Conservation (phyloP, 2,888 invertebrate species). For the Pyrgus malvae region DNA sequence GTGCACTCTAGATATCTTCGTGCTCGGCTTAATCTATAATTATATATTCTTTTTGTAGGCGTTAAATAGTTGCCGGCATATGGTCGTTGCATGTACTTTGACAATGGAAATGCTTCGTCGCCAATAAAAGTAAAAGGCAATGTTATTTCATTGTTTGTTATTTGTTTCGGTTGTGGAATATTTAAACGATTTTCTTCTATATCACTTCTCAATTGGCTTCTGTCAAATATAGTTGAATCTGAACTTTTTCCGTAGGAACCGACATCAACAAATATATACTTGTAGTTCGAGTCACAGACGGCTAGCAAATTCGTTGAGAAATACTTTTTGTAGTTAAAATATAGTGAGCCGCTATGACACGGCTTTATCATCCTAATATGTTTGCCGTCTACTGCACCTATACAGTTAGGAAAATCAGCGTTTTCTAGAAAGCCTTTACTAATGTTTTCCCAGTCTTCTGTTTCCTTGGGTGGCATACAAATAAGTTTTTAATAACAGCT, state of each 20-base stretch:
- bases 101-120: slow-evolving; percentile 31
- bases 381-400: slow-evolving; percentile 35
- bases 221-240: slow-evolving; percentile 36
- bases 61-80: slow-evolving; percentile 25
- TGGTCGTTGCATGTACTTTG: slow-evolving; percentile 30
- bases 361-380: slow-evolving; percentile 38
- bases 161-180: slow-evolving; percentile 28
- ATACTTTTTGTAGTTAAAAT: slow-evolving; percentile 33
- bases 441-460: slow-evolving; percentile 28
- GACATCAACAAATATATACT: slow-evolving; percentile 32
- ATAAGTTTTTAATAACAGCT: neutral
- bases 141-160: too few relatives aligned
- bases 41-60: slow-evolving; percentile 29
- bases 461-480: too few relatives aligned
- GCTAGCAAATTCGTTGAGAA: slow-evolving; percentile 34
- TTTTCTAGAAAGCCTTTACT: slow-evolving; percentile 12
- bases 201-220: slow-evolving; percentile 7
- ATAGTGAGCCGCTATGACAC: slow-evolving; percentile 33
- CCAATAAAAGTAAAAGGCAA: slow-evolving; percentile 34
- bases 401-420: slow-evolving; percentile 34
- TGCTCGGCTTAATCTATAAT: slow-evolving; percentile 21
- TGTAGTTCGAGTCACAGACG: slow-evolving; percentile 30
- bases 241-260: slow-evolving; percentile 39
- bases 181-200: slow-evolving; percentile 26
- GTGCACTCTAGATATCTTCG: slow-evolving; percentile 27